These are phyloP conservation scores for Trichosurus vulpecula DNA, from an alignment of 2,797 vertebrate species.

Conservation along the genomic window DNA sequence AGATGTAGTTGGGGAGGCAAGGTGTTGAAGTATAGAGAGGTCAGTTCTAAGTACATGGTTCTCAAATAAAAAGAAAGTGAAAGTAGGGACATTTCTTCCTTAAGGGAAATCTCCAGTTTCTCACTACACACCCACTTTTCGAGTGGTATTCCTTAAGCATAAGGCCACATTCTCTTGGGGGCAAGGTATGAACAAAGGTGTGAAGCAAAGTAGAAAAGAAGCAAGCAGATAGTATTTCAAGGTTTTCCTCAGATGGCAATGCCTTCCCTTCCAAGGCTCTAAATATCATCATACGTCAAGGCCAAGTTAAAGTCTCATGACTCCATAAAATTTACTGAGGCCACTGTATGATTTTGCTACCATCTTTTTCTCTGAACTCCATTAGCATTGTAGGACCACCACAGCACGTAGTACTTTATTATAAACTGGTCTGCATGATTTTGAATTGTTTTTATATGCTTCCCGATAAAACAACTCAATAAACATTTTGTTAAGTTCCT, in stretches of 20 bases:
- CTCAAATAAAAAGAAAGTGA: not conserved
- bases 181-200: not conserved
- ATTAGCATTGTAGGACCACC: not conserved
- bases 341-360: not conserved
- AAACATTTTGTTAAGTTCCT: not conserved
- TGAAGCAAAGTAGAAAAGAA: not conserved
- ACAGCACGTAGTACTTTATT: not conserved
- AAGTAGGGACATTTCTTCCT: not conserved
- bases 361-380: not conserved
- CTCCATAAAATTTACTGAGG: not conserved
- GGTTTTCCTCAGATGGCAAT: not conserved
- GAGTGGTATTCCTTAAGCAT: not conserved
- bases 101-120: not conserved
- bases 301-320: not conserved
- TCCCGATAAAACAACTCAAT: not conserved
- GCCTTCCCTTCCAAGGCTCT: not conserved
- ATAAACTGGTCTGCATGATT: not conserved
- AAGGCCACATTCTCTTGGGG: not conserved
- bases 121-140: not conserved
- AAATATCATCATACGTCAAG: not conserved
- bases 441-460: not conserved
- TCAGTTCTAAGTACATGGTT: not conserved
- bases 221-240: not conserved
- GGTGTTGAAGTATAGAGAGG: not conserved
- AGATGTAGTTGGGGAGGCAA: not conserved